Percentiles rank a stretch among this genome's conserved stretches.
Conservation (phyloP, 2,888 invertebrate species). For the Patella caerulea region DNA sequence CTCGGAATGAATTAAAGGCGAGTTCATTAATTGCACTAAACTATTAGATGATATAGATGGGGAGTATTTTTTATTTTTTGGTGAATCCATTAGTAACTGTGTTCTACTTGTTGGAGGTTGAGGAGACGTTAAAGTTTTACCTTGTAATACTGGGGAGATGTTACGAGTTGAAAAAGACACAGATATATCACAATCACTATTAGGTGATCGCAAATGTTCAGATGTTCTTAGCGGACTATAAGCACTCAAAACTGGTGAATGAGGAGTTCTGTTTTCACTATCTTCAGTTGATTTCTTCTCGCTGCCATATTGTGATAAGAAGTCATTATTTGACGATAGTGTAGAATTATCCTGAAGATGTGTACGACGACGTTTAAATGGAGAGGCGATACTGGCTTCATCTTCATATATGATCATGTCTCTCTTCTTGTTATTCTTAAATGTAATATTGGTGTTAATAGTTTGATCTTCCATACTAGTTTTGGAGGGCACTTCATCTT, state of each 20-base stretch:
- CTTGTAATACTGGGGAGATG: not conserved
- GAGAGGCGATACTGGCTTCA: not conserved
- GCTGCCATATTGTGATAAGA: not conserved
- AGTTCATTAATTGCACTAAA: conserved; percentile 57
- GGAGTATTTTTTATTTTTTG: conserved; percentile 47
- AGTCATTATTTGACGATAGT: not conserved
- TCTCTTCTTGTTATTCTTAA: not conserved
- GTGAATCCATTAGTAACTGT: conserved; percentile 25
- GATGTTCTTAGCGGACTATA: conserved; percentile 2
- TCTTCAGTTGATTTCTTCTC: not conserved
- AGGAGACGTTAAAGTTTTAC: conserved; percentile 8
- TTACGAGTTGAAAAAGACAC: not conserved
- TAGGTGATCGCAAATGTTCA: not conserved
- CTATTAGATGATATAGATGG: conserved; percentile 56
- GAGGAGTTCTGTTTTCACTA: not conserved
- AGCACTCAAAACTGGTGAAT: conserved; percentile 37
- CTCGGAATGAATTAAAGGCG: conserved; percentile 49
- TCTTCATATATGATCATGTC: not conserved
- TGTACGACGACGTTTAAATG: not conserved
- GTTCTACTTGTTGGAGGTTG: not conserved
- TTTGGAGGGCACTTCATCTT: not conserved
- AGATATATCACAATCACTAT: not conserved
- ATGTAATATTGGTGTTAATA: not conserved
- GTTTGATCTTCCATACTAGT: not conserved
- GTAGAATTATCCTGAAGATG: not conserved